These are phyloP conservation scores for Sisyra nigra DNA, from an alignment of 2,888 invertebrate species.

Conservation along the genomic window DNA sequence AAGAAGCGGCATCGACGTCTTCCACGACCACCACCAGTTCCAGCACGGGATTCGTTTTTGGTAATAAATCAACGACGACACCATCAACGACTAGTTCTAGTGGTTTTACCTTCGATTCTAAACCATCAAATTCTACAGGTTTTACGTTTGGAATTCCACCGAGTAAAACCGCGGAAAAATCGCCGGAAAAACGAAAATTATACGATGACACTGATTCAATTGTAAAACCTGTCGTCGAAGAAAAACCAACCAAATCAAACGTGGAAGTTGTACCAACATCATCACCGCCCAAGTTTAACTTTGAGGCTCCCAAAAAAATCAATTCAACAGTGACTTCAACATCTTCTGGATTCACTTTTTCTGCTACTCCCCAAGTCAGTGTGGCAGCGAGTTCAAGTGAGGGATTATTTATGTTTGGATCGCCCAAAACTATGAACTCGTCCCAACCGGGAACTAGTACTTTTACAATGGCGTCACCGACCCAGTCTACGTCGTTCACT, in stretches of 20 bases:
- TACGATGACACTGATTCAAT: slow-evolving; percentile 11
- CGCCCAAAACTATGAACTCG: slow-evolving; percentile 10
- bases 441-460: slow-evolving; percentile 7
- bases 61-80: slow-evolving; percentile 18
- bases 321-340: slow-evolving; percentile 4
- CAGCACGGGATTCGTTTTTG: slow-evolving; percentile 6
- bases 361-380: slow-evolving; percentile 5
- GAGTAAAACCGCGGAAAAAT: neutral
- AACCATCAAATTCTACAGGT: slow-evolving; percentile 8
- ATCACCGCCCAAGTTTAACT: slow-evolving; percentile 9
- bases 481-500: neutral
- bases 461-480: too few relatives aligned
- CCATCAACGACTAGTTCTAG: slow-evolving; percentile 21
- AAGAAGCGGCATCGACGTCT: too few relatives aligned
- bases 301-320: slow-evolving; percentile 1
- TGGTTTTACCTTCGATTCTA: neutral
- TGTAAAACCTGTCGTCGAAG: slow-evolving; percentile 10
- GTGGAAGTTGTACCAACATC: neutral
- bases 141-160: slow-evolving; percentile 15
- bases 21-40: neutral
- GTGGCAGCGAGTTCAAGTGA: slow-evolving; percentile 6
- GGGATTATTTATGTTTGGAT: slow-evolving; percentile 9
- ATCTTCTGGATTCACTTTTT: neutral
- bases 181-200: slow-evolving; percentile 2
- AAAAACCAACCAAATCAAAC: neutral